These are phyloP conservation scores for Nysson spinosus DNA, from an alignment of 2,888 invertebrate species.

Conservation along the genomic window DNA sequence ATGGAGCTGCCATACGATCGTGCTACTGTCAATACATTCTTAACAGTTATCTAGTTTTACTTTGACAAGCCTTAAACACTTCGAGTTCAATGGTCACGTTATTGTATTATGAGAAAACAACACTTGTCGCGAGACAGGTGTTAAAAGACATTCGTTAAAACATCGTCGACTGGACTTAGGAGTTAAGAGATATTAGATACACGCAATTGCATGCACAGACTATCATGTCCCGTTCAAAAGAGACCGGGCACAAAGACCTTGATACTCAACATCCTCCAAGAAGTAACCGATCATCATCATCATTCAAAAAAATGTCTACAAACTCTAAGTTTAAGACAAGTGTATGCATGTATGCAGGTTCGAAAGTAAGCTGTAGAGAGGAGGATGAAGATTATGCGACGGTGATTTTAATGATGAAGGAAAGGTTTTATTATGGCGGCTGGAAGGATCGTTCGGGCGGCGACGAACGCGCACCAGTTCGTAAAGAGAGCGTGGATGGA, in stretches of 20 bases:
- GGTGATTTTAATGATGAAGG: constrained; percentile 17
- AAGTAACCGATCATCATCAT: constrained; percentile 20
- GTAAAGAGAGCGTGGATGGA: constrained; percentile 51
- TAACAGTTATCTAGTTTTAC: constrained; percentile 9
- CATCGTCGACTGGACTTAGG: constrained; percentile 31
- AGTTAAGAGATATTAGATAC: constrained; percentile 8
- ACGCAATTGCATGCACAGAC: constrained; percentile 25
- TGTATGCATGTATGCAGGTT: constrained; percentile 30
- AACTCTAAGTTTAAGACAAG: constrained; percentile 25
- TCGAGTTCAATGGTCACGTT: constrained; percentile 8
- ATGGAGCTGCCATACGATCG: constrained; percentile 26
- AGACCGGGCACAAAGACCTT: constrained; percentile 12
- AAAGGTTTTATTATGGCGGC: constrained; percentile 48
- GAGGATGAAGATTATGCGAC: neutral
- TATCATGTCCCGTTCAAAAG: constrained; percentile 30
- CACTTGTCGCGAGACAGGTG: constrained; percentile 54
- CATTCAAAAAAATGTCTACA: constrained; percentile 8
- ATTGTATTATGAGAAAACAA: constrained; percentile 33
- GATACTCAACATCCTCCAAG: constrained; percentile 21
- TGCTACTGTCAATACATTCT: constrained; percentile 33
- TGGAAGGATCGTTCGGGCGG: constrained; percentile 32
- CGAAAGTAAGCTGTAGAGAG: neutral
- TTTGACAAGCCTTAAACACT: constrained; percentile 30
- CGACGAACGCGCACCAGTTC: constrained; percentile 47
- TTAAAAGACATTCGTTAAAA: constrained; percentile 36